phyloP scores from a whole-genome alignment of 2,797 vertebrate species.

The Euphonia xanthogaster region DNA sequence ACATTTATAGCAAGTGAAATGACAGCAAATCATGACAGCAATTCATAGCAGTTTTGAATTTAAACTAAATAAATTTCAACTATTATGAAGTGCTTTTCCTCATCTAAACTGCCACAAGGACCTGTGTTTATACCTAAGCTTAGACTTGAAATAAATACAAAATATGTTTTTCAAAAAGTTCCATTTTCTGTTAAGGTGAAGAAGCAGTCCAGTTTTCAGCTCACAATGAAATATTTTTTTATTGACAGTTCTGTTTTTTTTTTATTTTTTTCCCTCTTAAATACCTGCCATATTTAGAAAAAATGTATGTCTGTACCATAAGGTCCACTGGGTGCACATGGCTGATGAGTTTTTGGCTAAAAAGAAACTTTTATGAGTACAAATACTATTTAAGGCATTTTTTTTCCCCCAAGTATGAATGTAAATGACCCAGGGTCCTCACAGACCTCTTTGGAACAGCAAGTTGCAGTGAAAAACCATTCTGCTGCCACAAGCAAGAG shows the following conservation, averaged over 20 bases:
- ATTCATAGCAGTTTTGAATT: background rate
- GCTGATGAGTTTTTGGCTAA: background rate
- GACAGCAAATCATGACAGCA: background rate
- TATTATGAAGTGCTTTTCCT: background rate
- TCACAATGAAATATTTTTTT: background rate
- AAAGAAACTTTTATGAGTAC: background rate
- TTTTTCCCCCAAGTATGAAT: background rate
- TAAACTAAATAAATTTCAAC: background rate
- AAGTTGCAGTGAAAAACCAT: background rate
- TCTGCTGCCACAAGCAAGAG: background rate
- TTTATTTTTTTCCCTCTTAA: accelerated
- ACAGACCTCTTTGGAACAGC: background rate
- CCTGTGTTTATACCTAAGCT: background rate
- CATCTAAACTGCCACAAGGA: background rate
- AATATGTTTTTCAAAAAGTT: background rate
- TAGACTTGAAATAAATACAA: background rate
- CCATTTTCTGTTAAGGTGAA: background rate
- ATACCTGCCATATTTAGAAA: background rate
- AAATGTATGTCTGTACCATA: background rate
- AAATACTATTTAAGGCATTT: background rate
- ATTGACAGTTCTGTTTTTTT: background rate
- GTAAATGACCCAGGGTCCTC: background rate
- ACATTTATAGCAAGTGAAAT: background rate
- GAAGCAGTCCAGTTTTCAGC: background rate
- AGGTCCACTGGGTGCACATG: accelerated